Conservation (phyloP, 2,113 vertebrate genomes). For the Laticauda colubrina region DNA sequence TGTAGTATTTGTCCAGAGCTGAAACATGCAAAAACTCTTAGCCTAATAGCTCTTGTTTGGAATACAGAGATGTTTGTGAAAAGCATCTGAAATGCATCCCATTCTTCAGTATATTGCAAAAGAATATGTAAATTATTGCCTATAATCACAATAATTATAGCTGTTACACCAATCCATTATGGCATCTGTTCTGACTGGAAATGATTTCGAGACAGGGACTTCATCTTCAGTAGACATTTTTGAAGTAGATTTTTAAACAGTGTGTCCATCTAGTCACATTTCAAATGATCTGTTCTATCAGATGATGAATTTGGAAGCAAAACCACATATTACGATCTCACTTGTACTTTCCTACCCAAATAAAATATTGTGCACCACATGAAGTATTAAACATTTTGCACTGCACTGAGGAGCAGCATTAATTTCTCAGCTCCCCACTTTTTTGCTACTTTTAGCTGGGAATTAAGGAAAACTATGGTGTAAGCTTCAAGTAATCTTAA, state of each 20-base stretch:
- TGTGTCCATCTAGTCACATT: not conserved
- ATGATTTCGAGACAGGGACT: not conserved
- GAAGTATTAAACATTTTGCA: conserved; percentile 6
- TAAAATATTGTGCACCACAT: not conserved
- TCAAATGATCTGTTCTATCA: not conserved
- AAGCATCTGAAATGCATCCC: conserved; percentile 30
- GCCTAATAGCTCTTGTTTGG: conserved; percentile 40
- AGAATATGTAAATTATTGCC: conserved; percentile 57
- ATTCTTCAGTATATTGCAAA: conserved; percentile 35
- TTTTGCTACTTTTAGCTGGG: not conserved
- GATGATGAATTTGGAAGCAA: conserved; percentile 16
- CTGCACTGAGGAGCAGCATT: conserved; percentile 9
- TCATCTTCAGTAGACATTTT: conserved; percentile 34
- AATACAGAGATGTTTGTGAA: conserved; percentile 28
- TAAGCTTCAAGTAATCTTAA: not conserved
- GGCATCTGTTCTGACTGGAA: conserved; percentile 10
- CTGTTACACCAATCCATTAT: conserved; percentile 28
- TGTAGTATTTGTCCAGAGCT: conserved; percentile 46
- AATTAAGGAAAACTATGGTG: not conserved
- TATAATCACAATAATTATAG: conserved; percentile 36
- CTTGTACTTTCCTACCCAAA: not conserved
- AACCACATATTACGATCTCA: conserved; percentile 28
- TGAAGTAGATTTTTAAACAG: conserved; percentile 21
- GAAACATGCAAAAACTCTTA: conserved; percentile 37
- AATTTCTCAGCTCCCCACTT: not conserved